Base-by-base conservation (phyloP, 2,113 vertebrate species). In the Struthidea cinerea region DNA sequence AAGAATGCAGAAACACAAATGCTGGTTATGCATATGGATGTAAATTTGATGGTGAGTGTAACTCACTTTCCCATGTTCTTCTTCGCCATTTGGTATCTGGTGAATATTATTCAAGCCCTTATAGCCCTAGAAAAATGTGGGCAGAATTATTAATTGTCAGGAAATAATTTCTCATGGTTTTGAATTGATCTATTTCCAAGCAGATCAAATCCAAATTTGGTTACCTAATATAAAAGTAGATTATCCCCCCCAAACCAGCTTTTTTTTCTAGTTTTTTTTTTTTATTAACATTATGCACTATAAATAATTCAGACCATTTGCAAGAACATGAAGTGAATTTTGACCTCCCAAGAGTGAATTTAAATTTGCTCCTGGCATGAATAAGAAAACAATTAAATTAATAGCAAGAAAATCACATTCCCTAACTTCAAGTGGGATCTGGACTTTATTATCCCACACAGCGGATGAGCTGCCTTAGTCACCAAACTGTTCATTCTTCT, bases 331-430 rank as follows among this genome's bases (percentile, higher is more conserved):
- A 90, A 92, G n/a, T 30, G 26, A 90, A 86, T 95, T 96, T 90
- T 89, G 73, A 96, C 89, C 80, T 93, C 83, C 80, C 84, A 78
- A 92, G 89, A 75, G 52, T 64, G 78, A 94, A 96, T 93, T 87
- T 86, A 63, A 94, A 88, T 92, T 93, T 96, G 56, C 56, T 94
- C 46, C 60, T 91, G 86, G 86, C 80, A 68, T 81, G 94, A 96
- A 89, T 90, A 94, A 94, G 65, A 97, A 92, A 93, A 78, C 91
- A 92, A 94, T 93, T 87, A 96, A 65, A 83, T 93, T 90, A 96
- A 93, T 68, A 92, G 42, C 35, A 92, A 97, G 76, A 94, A 95
- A 95, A 81, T 94, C 47, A 47, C 76, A 93, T 87, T 81, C 68
- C 69, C 44, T 89, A 87, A 93, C 92, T 96, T 93, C 91, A 89